Conservation (phyloP, 2,113 vertebrate genomes). For the Saccopteryx leptura region DNA sequence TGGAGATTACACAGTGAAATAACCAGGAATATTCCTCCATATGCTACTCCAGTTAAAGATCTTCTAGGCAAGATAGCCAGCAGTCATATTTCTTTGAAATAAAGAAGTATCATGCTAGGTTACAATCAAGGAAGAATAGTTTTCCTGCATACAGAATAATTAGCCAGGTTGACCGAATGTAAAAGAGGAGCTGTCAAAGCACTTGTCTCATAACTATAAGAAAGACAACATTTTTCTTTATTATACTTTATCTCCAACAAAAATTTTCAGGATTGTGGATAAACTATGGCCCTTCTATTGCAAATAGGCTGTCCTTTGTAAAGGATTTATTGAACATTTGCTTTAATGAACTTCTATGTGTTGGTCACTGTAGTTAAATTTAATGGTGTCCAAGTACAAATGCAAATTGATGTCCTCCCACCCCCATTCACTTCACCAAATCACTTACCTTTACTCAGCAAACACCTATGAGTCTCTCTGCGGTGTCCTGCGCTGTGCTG, state of each 20-base stretch:
- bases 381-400: not conserved
- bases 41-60: not conserved
- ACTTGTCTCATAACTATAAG: not conserved
- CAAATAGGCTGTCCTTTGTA: not conserved
- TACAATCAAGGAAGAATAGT: not conserved
- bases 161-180: not conserved
- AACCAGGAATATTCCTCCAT: not conserved
- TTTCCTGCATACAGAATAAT: not conserved
- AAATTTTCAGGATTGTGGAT: not conserved
- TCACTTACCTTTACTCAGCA: not conserved
- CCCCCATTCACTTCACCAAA: not conserved
- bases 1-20: not conserved
- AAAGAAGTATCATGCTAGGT: not conserved
- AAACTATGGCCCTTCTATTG: not conserved
- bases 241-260: not conserved
- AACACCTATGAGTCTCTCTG: not conserved
- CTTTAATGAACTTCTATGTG: not conserved
- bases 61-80: not conserved
- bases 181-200: not conserved
- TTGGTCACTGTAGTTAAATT: too few species aligned
- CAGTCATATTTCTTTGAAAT: not conserved
- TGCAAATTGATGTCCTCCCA: not conserved
- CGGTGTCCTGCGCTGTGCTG: rapidly evolving
- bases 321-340: not conserved
- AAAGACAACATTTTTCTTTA: not conserved